Evolutionary conservation across 2,113 vertebrate species (phyloP), one percentile per base, ranked within the genome.

Genomic region (Athene cunicularia): DNA sequence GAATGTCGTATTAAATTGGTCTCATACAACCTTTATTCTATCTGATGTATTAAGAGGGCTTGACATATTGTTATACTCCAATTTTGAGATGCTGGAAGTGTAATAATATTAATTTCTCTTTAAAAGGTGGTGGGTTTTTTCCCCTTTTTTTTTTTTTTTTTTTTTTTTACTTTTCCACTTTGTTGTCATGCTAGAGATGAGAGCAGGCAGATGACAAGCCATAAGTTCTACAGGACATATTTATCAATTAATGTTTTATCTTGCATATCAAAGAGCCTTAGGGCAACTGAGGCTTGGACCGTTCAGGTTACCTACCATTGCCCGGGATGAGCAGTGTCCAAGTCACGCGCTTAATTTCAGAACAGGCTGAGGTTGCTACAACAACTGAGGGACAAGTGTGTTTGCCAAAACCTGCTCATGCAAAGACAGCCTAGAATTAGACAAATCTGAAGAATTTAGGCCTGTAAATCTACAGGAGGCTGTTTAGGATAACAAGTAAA

Each of bases 401-500:
- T 47, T 93, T 43, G 32, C n/a, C 83, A 19, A 94, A 90, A 62
- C 14, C 59, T 86, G 41, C 79, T 94, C 84, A 74, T 9, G 21
- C 30, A 55, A 50, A 90, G 90, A 52, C 90, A 88, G 86, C 74
- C n/a, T 63, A 52, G 72, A 95, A 95, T 92, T 96, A 93, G 79
- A 56, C 82, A 92, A 45, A 94, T 96, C 87, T 60, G 59, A 75
- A 86, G 92, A 96, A 92, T 0, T 96, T 94, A 97, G 85, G 53
- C 87, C 95, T 94, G 85, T 96, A 96, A 96, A 88, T 75, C 95
- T 80, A 85, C 93, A 97, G 96, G 93, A 97, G 93, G 85, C 93
- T 92, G 53, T 93, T 96, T 92, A 95, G 93, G 92, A 94, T 97
- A 96, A 96, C 90, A 97, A 96, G 58, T 80, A 95, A 97, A 96